Base-by-base conservation (phyloP, 2,888 invertebrate species). In the Andrena hattorfiana region DNA sequence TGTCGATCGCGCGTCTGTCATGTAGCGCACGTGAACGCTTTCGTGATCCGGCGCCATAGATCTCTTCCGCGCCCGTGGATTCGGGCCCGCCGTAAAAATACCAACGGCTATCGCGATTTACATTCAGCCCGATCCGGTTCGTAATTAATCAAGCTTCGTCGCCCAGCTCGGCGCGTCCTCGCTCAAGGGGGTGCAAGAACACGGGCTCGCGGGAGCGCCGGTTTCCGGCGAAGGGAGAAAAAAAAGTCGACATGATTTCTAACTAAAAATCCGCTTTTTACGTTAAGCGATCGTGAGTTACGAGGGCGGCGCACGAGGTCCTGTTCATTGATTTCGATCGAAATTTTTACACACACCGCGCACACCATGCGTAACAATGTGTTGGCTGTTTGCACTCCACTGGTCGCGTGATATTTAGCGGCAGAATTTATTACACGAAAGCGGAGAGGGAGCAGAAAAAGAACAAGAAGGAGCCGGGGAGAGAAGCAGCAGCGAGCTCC, bases 61-160 rank as follows among this genome's bases (percentile, higher is more conserved):
- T 84, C 84, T 84, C 84, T 73, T 77, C 67, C 83, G 71, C 84
- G 83, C 75, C 72, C 84, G 48, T 70, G 84, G 72, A 83, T 78
- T 71, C 62, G 51, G 68, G 54, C 26, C 42, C 67, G 54, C 20
- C 54, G 75, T 51, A 74, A 83, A 79, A 79, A 83, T 60, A 26
- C 48, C 51, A 8, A 48, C 26, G 35, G 76, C 60, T 76, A 66
- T 84, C 84, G 75, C 78, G 84, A 81, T 79, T 84, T 79, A 83
- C 84, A 84, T 84, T 83, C 75, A 60, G 60, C 60, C 64, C 72
- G 72, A 83, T 84, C 84, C 73, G 71, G 79, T 83, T 79, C 32
- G 62, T 72, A 79, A 84, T 84, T 84, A 83, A 84, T 84, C 84
- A 84, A 70, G 49, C 56, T 62, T 56, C 48, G 64, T 5, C 23